Base-by-base conservation (phyloP, 2,113 vertebrate genomes). In the Aspidoscelis tigris region DNA sequence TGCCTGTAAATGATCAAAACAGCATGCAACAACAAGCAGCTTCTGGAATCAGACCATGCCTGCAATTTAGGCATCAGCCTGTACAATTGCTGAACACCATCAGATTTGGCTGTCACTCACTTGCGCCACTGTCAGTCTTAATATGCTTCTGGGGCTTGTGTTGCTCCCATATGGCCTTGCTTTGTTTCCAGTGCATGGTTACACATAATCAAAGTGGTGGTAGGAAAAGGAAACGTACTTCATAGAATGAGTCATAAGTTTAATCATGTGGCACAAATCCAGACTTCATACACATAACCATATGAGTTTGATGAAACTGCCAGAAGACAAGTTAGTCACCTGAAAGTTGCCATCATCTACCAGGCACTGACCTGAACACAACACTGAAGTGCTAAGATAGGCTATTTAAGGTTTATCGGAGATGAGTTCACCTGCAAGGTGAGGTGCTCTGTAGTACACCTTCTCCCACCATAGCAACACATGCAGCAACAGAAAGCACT, bases 31-130 rank as follows among this genome's bases (percentile, higher is more conserved):
- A 91, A 0, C 82, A 71, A 80, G 92, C 91, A 3, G 95, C 95
- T 96, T 90, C 95, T 95, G 95, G 94, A 94, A 94, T 1, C 87
- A 90, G 92, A 91, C 92, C 80, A 85, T 86, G 89, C 91, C 89
- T 93, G 92, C 93, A 93, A 93, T 96, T 95, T 91, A 90, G 73
- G 78, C 66, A 39, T 94, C 94, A 95, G 91, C 79, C 84, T 80
- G 3, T 0, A 87, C 89, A 89, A 89, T 91, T 82, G 39, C 58
- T 3, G 87, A 83, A 70, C 0, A 58, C 14, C 53, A 4, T 64
- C 76, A 89, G 90, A 55, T 89, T 81, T 65, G 84, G 44, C 66
- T 83, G 91, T 90, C 92, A 24, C 82, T 95, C 95, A 88, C 81
- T 39, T 22, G 74, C 20, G n/a, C 66, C 66, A 80, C 86, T 84